Evolutionary conservation across 2,113 vertebrate genomes (phyloP), one percentile per base, ranked within the genome.

Genomic region (Eupsittula cactorum): DNA sequence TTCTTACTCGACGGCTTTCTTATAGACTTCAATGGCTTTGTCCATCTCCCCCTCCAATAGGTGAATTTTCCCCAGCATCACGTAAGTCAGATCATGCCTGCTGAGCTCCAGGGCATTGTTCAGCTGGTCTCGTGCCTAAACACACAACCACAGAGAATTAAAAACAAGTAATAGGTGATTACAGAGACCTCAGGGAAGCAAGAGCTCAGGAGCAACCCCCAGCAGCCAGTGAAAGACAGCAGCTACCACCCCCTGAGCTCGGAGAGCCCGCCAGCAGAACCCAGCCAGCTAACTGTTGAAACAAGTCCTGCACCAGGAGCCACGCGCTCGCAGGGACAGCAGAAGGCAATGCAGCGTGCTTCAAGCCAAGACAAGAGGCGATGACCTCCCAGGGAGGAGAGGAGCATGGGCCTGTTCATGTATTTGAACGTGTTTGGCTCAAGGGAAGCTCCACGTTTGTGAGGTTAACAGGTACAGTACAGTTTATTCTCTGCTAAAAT

Each of bases 1-100:
- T 16, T 99, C 99, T 99, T 97, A 99, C 99, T 99, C 99, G 49
- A 99, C 97, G 1, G 99, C 99, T 73, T 97, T 99, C 97, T 98
- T 99, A 60, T 99, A 99, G 92, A 99, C 98, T 68, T 99, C 98
- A 6, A 99, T 98, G 93, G 99, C 99, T 84, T 98, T 98, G 80
- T 99, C 98, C 4, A 88, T 94, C 37, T 99, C 95, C 70, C 99
- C 99, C 71, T 99, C 98, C 97, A 99, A 89, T 35, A 99, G 77
- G 82, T 99, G 98, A 68, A 99, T 98, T 93, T 99, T 99, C 64
- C 99, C 99, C 55, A 99, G 98, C 98, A 98, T 99, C 96, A 98
- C 97, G 94, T 98, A 99, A 10, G 98, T 99, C 97, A 98, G 97
- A 88, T 99, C 98, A 4, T 99, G 99, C 59, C 97, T 99, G 95